Evolutionary conservation across 2,888 invertebrate species (phyloP), one percentile per base, ranked within the genome.

Genomic region (Drosophila sordidapex): DNA sequence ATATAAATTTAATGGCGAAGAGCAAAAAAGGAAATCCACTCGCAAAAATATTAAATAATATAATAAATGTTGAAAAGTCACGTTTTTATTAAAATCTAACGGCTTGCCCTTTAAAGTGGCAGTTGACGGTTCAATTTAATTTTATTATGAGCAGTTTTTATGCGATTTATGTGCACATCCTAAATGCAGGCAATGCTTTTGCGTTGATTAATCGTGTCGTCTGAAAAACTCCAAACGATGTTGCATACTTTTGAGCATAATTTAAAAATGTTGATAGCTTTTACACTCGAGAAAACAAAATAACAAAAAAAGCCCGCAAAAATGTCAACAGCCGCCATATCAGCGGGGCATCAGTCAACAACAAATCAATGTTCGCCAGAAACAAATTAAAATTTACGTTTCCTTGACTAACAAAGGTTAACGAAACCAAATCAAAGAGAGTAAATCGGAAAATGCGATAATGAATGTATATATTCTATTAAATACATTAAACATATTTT

Each of bases 251-350:
- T 69, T 58, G 46, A 11, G 68, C 59, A 64, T 7, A 36, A 13
- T 10, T 46, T 43, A 35, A 58, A 76, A 58, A 58, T 54, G 29
- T 11, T 31, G n/a, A 27, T n/a, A 69, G 68, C 68, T 63, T 64
- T 63, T 49, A 40, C 65, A 81, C 62, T 65, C 48, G 2, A 63
- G 35, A 56, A 53, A 62, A 64, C 1, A 43, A 29, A 27, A 38
- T 53, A 61, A 43, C 33, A 60, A 61, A 46, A 35, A 11, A 33
- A 11, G 25, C n/a, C 33, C 10, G 51, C 10, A 27, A 40, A 21
- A 64, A 64, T 53, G 68, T 81, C 78, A 73, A 66, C 43, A 67
- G 46, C 77, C 72, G 57, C 38, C 31, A 43, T 76, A 76, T 77
- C 77, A 75, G 70, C 53, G 56, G 29, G 15, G 27, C 52, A 29